A percentile compares a stretch with the other conserved stretches of the same genome.
phyloP scores from a whole-genome alignment of 2,888 invertebrate species.

The Cataglyphis rosenhaueri region DNA sequence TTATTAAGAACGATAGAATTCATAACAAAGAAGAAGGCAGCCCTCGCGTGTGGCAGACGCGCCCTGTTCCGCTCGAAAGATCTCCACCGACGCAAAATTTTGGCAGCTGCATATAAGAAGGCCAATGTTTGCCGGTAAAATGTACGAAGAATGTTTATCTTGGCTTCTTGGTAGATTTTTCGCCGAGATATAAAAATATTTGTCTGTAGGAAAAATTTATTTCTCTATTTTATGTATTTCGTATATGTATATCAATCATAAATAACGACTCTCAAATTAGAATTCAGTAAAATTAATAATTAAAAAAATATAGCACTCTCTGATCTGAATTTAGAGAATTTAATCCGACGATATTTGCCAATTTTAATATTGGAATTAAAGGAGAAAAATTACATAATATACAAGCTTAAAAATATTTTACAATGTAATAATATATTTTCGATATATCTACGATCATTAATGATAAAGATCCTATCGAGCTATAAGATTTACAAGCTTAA shows the following conservation, averaged over 20 bases:
- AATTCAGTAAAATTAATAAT: neutral
- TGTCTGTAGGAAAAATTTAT: neutral
- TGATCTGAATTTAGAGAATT: neutral
- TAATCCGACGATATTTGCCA: neutral
- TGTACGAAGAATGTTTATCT: neutral
- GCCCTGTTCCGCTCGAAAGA: slow-evolving; percentile 33
- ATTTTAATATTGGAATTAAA: neutral
- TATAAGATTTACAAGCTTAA: neutral
- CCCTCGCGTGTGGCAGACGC: slow-evolving; percentile 42
- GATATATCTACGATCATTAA: neutral
- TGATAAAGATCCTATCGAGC: neutral
- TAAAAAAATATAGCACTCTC: neutral
- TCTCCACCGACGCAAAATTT: slow-evolving; percentile 40
- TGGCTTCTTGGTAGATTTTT: neutral
- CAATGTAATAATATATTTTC: neutral
- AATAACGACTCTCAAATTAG: neutral
- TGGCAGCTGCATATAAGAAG: slow-evolving; percentile 37
- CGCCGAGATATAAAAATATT: neutral
- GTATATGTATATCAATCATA: neutral
- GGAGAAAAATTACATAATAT: too few relatives aligned
- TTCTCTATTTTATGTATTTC: neutral
- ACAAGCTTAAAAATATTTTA: neutral
- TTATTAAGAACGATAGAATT: slow-evolving; percentile 78
- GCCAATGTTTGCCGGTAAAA: neutral
- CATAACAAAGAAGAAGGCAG: slow-evolving; percentile 74